These are phyloP conservation scores for Strix occidentalis DNA, from an alignment of 2,797 vertebrate genomes.

Conservation along the genomic window DNA sequence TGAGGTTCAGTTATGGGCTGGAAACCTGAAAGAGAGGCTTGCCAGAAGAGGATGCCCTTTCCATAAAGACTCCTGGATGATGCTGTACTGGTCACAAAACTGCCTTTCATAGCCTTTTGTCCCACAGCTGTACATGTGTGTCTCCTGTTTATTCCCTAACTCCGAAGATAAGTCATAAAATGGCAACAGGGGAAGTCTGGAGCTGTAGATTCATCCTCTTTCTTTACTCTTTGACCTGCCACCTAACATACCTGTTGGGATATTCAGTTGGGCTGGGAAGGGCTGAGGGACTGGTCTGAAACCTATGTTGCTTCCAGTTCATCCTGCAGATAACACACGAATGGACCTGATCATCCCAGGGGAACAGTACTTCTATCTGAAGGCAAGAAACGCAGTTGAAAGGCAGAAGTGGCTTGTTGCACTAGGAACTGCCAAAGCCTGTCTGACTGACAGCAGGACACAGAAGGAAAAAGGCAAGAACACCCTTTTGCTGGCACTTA, in stretches of 20 bases:
- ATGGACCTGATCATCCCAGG: slow-evolving; percentile 97
- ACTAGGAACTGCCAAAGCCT: slow-evolving; percentile 95
- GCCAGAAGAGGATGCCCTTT: background rate
- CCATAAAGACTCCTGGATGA: background rate
- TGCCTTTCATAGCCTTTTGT: background rate
- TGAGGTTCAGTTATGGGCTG: background rate
- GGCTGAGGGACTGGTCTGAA: background rate
- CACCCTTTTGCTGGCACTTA: background rate
- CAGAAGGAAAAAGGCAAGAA: slow-evolving; percentile 93
- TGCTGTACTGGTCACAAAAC: background rate
- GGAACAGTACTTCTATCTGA: slow-evolving; percentile 98
- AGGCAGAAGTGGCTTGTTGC: slow-evolving; percentile 98
- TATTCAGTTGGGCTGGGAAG: background rate
- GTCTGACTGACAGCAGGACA: slow-evolving; percentile 94
- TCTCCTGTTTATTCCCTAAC: background rate
- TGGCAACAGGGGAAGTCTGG: background rate
- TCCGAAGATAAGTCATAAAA: background rate
- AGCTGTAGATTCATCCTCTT: background rate
- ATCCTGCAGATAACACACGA: slow-evolving; percentile 91
- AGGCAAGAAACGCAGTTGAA: slow-evolving; percentile 93
- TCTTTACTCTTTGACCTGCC: background rate
- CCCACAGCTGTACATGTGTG: background rate
- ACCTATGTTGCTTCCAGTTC: slow-evolving; percentile 77
- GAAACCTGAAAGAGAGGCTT: background rate
- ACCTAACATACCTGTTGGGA: background rate